Percentiles rank a stretch among this genome's conserved stretches.
Evolutionary conservation across 1,140 invertebrate genomes (phyloP).

Genomic region (Bombyx mori): DNA sequence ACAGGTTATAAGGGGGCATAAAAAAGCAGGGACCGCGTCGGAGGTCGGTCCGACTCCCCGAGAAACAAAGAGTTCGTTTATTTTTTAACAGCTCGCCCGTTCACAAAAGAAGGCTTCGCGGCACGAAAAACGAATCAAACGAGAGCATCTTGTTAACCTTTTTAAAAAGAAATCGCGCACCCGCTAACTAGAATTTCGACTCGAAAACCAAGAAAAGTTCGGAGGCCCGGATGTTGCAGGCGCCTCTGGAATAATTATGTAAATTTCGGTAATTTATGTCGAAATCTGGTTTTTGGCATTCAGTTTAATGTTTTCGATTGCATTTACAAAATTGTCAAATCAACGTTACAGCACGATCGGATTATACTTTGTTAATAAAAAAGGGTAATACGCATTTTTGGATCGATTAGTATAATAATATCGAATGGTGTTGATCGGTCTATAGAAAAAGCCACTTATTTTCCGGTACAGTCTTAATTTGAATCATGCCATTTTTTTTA

Average conservation of each 20-base stretch:
- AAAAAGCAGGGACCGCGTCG: conserved; percentile 67
- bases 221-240: conserved; percentile 40
- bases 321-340: too few species aligned
- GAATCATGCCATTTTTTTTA: conserved; percentile 40
- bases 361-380: too few species aligned
- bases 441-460: conserved; percentile 15
- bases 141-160: conserved; percentile 68
- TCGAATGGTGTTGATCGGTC: too few species aligned
- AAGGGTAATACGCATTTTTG: too few species aligned
- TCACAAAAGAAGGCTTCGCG: conserved; percentile 64
- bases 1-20: conserved; percentile 69
- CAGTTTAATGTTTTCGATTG: too few species aligned
- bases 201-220: conserved; percentile 66
- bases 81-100: conserved; percentile 70
- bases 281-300: conserved; percentile 15
- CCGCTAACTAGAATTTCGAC: conserved; percentile 67
- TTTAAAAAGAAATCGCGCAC: conserved; percentile 68
- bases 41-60: conserved; percentile 67
- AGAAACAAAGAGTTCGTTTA: conserved; percentile 71
- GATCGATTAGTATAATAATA: too few species aligned
- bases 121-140: conserved; percentile 66
- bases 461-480: conserved; percentile 35
- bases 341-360: too few species aligned
- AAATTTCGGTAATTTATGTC: conserved; percentile 41
- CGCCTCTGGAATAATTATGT: conserved; percentile 65